These are phyloP conservation scores for Stegodyphus mimosarum DNA, from an alignment of 1,140 invertebrate genomes.

Conservation along the genomic window DNA sequence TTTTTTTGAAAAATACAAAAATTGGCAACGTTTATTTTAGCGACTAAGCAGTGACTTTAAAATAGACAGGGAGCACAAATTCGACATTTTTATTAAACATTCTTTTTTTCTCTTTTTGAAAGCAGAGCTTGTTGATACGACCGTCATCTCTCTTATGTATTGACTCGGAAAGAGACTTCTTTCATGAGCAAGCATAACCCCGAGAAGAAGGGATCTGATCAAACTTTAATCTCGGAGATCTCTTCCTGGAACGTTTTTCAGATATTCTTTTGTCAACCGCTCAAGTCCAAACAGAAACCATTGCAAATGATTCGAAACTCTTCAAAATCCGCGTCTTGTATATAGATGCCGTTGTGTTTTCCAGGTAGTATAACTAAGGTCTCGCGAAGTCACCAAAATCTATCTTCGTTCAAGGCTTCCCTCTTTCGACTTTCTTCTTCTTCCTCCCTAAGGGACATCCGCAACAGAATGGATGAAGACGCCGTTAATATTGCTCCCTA, in stretches of 20 bases:
- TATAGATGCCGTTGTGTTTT: constrained; percentile 6
- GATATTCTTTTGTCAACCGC: constrained; percentile 47
- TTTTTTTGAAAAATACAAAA: background rate
- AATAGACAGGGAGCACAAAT: background rate
- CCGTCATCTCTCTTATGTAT: constrained; percentile 38
- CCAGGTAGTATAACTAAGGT: constrained; percentile 36
- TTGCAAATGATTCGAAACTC: constrained; percentile 43
- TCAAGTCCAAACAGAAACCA: constrained; percentile 32
- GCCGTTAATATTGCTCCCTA: constrained; percentile 55
- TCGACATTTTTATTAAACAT: background rate
- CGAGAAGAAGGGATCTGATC: constrained; percentile 31
- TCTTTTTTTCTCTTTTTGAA: background rate
- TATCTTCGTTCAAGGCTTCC: constrained; percentile 27
- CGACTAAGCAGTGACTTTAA: background rate
- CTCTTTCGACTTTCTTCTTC: constrained; percentile 28
- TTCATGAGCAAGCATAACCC: constrained; percentile 44
- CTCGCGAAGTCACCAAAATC: constrained; percentile 17
- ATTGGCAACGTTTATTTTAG: background rate
- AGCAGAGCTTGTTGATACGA: constrained; percentile 14
- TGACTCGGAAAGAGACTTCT: constrained; percentile 32
- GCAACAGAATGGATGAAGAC: constrained; percentile 55
- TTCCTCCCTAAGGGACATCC: constrained; percentile 45
- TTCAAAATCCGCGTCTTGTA: background rate
- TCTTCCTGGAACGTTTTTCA: constrained; percentile 38
- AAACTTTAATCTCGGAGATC: constrained; percentile 59